phyloP scores from a whole-genome alignment of 92 coral and sea anemone genomes.

The Heteractis magnifica region DNA sequence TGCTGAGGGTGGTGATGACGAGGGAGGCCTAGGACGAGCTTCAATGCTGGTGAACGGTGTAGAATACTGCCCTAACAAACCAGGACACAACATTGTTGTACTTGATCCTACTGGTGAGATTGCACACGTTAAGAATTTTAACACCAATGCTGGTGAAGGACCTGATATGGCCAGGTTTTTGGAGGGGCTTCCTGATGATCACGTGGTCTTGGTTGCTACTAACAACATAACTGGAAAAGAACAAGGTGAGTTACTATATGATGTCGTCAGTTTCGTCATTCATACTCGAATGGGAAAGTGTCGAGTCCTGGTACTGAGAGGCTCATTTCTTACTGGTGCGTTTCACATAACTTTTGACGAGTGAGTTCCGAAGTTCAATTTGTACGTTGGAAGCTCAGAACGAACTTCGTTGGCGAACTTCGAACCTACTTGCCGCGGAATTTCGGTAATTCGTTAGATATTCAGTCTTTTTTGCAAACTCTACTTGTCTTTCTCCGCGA shows the following conservation, averaged over 20 bases:
- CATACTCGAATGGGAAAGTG: too few species aligned
- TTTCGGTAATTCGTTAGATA: too few species aligned
- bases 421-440: too few species aligned
- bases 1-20: conserved; percentile 96
- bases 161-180: conserved; percentile 83
- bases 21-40: conserved; percentile 94
- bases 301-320: too few species aligned
- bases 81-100: conserved; percentile 91
- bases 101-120: conserved; percentile 95
- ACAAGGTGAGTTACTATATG: conserved; percentile 38
- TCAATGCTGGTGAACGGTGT: conserved; percentile 90
- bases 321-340: too few species aligned
- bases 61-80: conserved; percentile 88
- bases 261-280: not conserved
- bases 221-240: conserved; percentile 80
- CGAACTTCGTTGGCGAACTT: too few species aligned
- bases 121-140: conserved; percentile 74
- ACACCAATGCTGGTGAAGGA: conserved; percentile 88
- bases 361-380: too few species aligned
- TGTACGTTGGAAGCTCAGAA: too few species aligned
- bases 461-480: too few species aligned
- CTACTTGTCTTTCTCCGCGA: too few species aligned
- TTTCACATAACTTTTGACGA: too few species aligned
- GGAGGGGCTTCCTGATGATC: conserved; percentile 90
- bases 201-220: conserved; percentile 90